phyloP scores from a whole-genome alignment of 2,113 vertebrate genomes.

The Amia ocellicauda region DNA sequence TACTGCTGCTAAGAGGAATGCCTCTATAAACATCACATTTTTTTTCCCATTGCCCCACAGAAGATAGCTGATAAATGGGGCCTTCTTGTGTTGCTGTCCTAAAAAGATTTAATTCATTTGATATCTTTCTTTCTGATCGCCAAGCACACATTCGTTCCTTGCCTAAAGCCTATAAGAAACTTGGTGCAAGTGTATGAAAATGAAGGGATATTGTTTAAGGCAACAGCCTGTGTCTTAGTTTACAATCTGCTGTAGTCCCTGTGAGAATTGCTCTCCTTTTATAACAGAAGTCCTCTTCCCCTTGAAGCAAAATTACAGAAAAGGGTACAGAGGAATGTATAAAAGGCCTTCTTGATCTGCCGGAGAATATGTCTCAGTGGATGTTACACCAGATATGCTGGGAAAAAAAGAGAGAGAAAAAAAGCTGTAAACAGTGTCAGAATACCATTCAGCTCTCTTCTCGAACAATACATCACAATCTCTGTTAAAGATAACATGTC shows the following conservation, averaged over 20 bases:
- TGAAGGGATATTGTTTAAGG: neutral
- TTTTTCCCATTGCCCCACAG: constrained; percentile 3
- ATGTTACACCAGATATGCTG: constrained; percentile 10
- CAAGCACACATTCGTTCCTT: constrained; percentile 5
- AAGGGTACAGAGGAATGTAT: neutral
- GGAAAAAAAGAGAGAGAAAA: constrained; percentile 1
- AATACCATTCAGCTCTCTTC: constrained; percentile 25
- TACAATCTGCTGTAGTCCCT: constrained; percentile 18
- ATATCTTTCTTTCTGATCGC: constrained; percentile 19
- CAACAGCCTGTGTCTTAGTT: constrained; percentile 15
- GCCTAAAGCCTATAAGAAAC: constrained; percentile 3
- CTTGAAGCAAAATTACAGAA: constrained; percentile 21
- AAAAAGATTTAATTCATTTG: constrained; percentile 18
- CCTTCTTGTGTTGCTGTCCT: constrained; percentile 10
- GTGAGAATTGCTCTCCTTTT: constrained; percentile 22
- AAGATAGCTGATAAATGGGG: constrained; percentile 18
- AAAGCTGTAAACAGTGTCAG: constrained; percentile 7
- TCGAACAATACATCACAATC: constrained; percentile 30
- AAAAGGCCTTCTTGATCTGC: constrained; percentile 16
- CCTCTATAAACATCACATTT: constrained; percentile 20
- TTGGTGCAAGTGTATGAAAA: constrained; percentile 21
- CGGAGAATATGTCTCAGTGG: constrained; percentile 15
- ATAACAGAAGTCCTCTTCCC: constrained; percentile 9
- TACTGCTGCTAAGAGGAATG: constrained; percentile 17
- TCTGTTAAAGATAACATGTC: constrained; percentile 36